Base-by-base conservation (phyloP, 2,797 vertebrate species). In the Gymnoscopelus microlampas region DNA sequence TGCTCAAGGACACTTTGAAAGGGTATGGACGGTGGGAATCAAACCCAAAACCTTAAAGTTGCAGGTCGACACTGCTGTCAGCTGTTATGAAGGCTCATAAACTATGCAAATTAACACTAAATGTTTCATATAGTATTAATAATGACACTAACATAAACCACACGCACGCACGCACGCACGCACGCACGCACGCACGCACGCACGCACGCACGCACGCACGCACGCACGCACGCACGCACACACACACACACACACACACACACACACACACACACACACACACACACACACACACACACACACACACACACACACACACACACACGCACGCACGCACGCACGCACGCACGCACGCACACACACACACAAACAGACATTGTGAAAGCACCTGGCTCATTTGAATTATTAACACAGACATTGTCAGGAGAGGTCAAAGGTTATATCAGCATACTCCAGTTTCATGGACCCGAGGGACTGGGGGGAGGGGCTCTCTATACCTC, bases 181-280 rank as follows among this genome's bases (percentile, higher is more conserved):
- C 4, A n/a, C 23, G 29, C 24, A 68, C 15, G 15, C 0, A 15
- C 1, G 44, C 8, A 23, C 50, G 56, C 66, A 23, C 54, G 56
- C 6, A 29, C 3, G 51, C 5, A 53, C 15, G 12, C 1, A 24
- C 23, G 11, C 5, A 3, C 9, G 13, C 6, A 57, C 55, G 5
- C 55, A 57, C 24, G 32, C 10, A 13, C 26, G 2, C 29, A 7
- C n/a, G n/a, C 59, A 35, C 49, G 26, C 61, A 57, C 68, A 63
- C 24, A 57, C 26, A 48, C 53, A 48, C 51, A 51, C 57, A 32
- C 61, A 15, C 23, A 59, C 29, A 51, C 26, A 67, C 19, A 53
- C 10, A 60, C 53, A 26, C 3, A 48, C 19, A 19, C 14, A 24
- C 32, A 19, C 6, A 5, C 53, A 59, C 14, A 23, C 24, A 50